Evolutionary conservation across 2,113 vertebrate genomes (phyloP), one percentile per base, ranked within the genome.

Genomic region (Bubo bubo): DNA sequence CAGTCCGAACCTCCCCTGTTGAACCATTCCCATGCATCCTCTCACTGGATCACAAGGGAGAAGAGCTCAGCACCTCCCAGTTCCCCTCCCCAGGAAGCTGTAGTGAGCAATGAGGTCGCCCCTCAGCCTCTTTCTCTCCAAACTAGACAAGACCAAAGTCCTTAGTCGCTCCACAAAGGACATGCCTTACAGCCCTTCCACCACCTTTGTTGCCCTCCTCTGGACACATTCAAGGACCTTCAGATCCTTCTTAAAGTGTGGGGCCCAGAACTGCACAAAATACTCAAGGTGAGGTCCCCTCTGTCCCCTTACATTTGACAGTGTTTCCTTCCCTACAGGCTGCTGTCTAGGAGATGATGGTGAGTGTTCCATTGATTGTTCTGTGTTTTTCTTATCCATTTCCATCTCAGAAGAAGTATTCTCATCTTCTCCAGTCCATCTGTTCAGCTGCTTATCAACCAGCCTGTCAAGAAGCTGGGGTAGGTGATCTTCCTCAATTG

Each of bases 401-500:
- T 95, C 53, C 4, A 1, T 9, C 17, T 70, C 50, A 39, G 75
- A 93, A 11, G 73, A 11, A 14, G 43, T 50, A n/a, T 50, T 82
- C 18, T 92, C 98, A 0, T 98, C 97, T 92, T 98, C 98, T 93
- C 99, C 98, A 27, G 95, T 97, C 93, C 99, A 98, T 75, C 97
- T 97, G 86, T 97, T 98, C 76, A 98, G 92, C 5, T 98, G 95
- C 23, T 88, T 97, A 83, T 98, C 98, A 55, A 94, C 80, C 28
- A 97, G 90, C 16, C 90, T 97, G 4, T 98, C 98, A 83, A 99
- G 98, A 63, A 99, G 97, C 60, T 99, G 98, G 21, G 99, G 99
- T 23, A 99, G 96, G 88, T 98, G 99, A 92, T 99, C 99, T 95
- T 99, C 99, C 92, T 99, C 99, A 43, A 99, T 99, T 88, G 99